Percentiles rank a stretch among this genome's conserved stretches.
These are phyloP conservation scores for Mimachlamys varia DNA, from an alignment of 2,888 invertebrate genomes.

Conservation along the genomic window DNA sequence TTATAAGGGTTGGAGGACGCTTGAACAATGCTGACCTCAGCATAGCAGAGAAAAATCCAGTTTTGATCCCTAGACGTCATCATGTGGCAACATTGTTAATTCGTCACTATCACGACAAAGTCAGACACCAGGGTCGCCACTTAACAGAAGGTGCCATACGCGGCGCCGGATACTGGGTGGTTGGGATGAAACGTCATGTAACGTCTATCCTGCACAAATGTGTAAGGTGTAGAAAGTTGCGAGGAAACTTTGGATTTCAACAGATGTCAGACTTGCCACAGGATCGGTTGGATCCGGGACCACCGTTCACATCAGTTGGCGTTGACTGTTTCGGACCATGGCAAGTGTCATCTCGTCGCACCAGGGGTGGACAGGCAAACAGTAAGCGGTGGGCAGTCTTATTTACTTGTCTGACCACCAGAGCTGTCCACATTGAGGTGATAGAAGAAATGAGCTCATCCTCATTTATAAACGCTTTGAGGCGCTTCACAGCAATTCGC, in stretches of 20 bases:
- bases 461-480: neutral
- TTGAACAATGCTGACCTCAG: no score
- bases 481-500: neutral
- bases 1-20: no score
- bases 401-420: neutral
- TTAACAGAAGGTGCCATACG: no score
- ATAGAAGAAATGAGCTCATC: neutral
- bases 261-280: neutral
- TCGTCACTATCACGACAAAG: no score
- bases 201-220: neutral
- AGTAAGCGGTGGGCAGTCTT: neutral
- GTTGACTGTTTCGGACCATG: neutral
- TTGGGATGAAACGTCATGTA: neutral
- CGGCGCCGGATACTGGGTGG: no score
- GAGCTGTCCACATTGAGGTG: neutral
- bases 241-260: neutral
- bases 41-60: no score
- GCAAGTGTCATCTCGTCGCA: neutral
- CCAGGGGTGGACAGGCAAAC: neutral
- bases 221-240: neutral
- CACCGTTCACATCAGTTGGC: neutral
- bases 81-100: no score
- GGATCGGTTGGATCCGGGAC: slow-evolving; percentile 34
- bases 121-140: no score
- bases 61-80: no score